These are phyloP conservation scores for Tetragonula carbonaria DNA, from an alignment of 2,888 invertebrate genomes.

Conservation along the genomic window DNA sequence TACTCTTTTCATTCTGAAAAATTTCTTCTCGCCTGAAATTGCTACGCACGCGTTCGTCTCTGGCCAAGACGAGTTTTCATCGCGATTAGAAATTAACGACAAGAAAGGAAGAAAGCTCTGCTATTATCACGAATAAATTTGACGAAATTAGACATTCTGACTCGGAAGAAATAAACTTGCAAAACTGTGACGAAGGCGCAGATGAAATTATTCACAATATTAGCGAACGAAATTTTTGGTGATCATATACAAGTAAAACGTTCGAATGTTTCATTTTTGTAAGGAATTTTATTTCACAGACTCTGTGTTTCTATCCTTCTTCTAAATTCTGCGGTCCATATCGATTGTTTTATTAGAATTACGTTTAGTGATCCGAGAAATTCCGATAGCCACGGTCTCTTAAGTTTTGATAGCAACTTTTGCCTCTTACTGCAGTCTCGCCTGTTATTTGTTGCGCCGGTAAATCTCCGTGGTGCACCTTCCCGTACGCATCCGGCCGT, in stretches of 20 bases:
- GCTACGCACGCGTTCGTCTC: background rate
- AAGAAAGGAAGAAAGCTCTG: background rate
- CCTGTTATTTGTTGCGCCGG: background rate
- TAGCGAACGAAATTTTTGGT: background rate
- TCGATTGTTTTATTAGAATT: background rate
- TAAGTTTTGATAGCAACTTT: background rate
- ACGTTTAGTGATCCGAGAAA: background rate
- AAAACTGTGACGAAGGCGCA: background rate
- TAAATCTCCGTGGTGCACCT: constrained; percentile 6
- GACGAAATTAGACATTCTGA: no score
- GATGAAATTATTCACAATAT: background rate
- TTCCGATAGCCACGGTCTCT: background rate
- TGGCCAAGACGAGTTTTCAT: background rate
- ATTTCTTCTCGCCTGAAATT: background rate
- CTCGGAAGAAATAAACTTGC: background rate
- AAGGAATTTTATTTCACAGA: background rate
- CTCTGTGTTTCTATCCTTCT: background rate
- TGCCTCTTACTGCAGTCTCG: background rate
- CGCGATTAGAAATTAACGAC: background rate
- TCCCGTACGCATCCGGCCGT: constrained; percentile 38
- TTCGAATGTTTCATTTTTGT: background rate
- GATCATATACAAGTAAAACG: background rate
- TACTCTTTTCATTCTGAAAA: background rate
- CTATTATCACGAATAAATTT: no score
- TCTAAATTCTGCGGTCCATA: background rate